Conservation (phyloP, 2,888 invertebrate genomes). For the Ptilodon capucinus region DNA sequence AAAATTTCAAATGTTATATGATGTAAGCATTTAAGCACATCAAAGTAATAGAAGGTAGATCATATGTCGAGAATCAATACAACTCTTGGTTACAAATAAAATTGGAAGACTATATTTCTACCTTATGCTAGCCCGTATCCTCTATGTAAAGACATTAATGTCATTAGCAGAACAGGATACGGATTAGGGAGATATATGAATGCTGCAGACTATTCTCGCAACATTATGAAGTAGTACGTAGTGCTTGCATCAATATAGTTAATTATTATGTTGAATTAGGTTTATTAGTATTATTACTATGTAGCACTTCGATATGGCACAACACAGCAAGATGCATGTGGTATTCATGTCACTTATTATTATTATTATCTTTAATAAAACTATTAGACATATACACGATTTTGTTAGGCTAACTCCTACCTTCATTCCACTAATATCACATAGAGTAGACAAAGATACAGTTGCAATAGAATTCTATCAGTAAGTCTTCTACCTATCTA, state of each 20-base stretch:
- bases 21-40: too few species aligned
- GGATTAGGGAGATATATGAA: too few species aligned
- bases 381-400: neutral
- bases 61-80: too few species aligned
- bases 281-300: conserved; percentile 28
- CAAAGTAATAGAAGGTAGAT: too few species aligned
- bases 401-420: neutral
- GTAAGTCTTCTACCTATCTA: too few species aligned
- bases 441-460: neutral
- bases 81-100: too few species aligned
- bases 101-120: too few species aligned
- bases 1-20: too few species aligned
- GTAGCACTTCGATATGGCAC: conserved; percentile 43
- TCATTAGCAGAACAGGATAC: too few species aligned
- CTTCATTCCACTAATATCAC: neutral
- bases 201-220: conserved; percentile 48
- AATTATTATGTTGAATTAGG: conserved; percentile 27
- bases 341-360: conserved; percentile 27
- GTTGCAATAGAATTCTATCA: too few species aligned
- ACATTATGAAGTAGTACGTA: conserved; percentile 41
- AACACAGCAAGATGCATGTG: conserved; percentile 27
- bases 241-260: conserved; percentile 52
- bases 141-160: too few species aligned
- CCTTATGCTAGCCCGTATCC: too few species aligned
- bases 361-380: conserved; percentile 8